A percentile compares a stretch with the other conserved stretches of the same genome.
Evolutionary conservation across 1,140 invertebrate species (phyloP).

Genomic region (Lasioglossum baleicum): DNA sequence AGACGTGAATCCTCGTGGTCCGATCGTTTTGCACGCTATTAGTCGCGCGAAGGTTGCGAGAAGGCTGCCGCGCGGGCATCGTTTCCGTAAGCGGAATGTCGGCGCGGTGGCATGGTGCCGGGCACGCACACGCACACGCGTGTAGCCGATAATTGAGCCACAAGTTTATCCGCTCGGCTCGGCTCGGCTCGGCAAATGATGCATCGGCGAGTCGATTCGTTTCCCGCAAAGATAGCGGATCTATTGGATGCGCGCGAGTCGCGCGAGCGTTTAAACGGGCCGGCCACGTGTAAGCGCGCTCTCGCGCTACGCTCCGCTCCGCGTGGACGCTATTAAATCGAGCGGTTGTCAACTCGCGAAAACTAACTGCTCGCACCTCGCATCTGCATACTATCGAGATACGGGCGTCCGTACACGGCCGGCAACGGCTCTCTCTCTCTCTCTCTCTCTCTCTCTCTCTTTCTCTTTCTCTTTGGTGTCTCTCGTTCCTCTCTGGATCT

Average conservation of each 20-base stretch:
- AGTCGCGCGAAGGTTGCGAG: neutral
- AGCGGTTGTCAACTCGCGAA: constrained; percentile 68
- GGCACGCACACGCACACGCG: constrained; percentile 4
- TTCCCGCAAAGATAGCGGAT: constrained; percentile 69
- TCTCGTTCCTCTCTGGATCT: neutral
- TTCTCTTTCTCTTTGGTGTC: neutral
- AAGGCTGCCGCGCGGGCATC: neutral
- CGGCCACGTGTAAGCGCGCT: constrained; percentile 37
- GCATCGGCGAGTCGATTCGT: constrained; percentile 69
- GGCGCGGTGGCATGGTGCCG: neutral
- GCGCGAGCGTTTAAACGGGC: constrained; percentile 16
- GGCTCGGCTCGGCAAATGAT: constrained; percentile 69
- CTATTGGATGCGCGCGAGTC: constrained; percentile 61
- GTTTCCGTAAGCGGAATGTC: constrained; percentile 32
- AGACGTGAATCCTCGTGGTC: neutral
- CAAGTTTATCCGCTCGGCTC: constrained; percentile 46
- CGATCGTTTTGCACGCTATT: constrained; percentile 14
- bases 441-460: constrained; percentile 12
- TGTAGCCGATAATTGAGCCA: constrained; percentile 69
- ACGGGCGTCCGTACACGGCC: constrained; percentile 46
- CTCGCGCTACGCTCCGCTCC: neutral
- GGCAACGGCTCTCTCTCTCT: constrained; percentile 13
- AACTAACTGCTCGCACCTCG: constrained; percentile 68
- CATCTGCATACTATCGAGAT: constrained; percentile 72
- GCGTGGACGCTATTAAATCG: constrained; percentile 60